Conservation (phyloP, 2,797 vertebrate species). For the Lacerta viridis region DNA sequence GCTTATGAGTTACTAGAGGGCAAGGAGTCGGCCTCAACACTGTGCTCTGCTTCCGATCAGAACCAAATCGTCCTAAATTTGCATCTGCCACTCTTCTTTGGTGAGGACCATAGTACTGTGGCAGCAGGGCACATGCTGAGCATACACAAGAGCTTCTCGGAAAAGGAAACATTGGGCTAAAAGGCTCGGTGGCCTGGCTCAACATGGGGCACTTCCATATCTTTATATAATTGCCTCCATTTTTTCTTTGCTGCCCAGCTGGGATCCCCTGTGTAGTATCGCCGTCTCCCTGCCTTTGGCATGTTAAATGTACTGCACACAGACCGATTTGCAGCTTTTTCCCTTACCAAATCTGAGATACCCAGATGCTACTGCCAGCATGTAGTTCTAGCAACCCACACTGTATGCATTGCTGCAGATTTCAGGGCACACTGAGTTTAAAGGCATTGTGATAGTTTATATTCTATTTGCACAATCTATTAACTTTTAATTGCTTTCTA, state of each 20-base stretch:
- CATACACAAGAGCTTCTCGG: background rate
- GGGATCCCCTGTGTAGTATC: background rate
- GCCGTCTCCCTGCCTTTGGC: no score
- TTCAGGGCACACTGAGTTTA: background rate
- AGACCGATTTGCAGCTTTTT: background rate
- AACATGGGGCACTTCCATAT: background rate
- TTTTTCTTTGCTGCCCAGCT: background rate
- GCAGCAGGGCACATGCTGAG: background rate
- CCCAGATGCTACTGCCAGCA: background rate
- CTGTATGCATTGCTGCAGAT: background rate
- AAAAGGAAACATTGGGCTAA: no score
- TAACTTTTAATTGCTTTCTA: background rate
- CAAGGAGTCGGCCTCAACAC: background rate
- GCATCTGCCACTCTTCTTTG: background rate
- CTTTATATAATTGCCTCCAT: background rate
- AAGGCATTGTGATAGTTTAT: background rate
- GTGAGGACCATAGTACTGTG: background rate
- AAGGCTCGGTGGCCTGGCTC: background rate
- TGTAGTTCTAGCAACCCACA: background rate
- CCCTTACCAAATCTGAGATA: background rate
- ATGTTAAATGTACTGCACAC: background rate
- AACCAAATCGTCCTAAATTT: background rate
- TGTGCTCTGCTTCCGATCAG: background rate
- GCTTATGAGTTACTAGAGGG: background rate
- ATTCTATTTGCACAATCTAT: background rate